Percentiles rank a stretch among this genome's conserved stretches.
Evolutionary conservation across 2,888 invertebrate species (phyloP).

Genomic region (Hyles lineata): DNA sequence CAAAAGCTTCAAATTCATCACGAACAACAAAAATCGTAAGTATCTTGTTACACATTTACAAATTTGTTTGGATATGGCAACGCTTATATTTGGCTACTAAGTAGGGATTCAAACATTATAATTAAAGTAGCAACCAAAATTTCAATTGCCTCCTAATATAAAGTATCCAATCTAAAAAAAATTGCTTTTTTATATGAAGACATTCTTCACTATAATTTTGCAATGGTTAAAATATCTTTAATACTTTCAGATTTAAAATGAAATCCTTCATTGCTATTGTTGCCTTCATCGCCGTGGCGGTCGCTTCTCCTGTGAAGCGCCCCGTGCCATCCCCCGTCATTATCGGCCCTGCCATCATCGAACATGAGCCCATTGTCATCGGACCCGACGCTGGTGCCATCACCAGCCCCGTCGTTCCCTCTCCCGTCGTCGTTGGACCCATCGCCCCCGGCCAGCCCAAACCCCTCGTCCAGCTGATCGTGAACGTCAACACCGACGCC

Average conservation of each 20-base stretch:
- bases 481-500: constrained; percentile 30
- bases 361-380: no score
- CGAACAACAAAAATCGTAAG: no score
- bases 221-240: background rate
- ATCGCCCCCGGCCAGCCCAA: constrained; percentile 22
- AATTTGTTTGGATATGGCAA: no score
- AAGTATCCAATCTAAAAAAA: no score
- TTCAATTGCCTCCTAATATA: no score
- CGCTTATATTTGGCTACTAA: no score
- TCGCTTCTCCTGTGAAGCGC: background rate
- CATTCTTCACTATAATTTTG: no score
- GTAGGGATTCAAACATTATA: no score
- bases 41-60: no score
- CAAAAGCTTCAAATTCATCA: no score
- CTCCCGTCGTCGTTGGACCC: constrained; percentile 26
- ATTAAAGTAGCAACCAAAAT: no score
- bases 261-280: constrained; percentile 2
- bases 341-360: constrained; percentile 18
- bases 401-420: constrained; percentile 10
- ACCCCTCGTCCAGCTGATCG: constrained; percentile 34
- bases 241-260: background rate
- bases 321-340: background rate
- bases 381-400: background rate
- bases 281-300: constrained; percentile 4
- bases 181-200: no score